phyloP scores from a whole-genome alignment of 2,797 vertebrate genomes.

The Neoniphon sammara region DNA sequence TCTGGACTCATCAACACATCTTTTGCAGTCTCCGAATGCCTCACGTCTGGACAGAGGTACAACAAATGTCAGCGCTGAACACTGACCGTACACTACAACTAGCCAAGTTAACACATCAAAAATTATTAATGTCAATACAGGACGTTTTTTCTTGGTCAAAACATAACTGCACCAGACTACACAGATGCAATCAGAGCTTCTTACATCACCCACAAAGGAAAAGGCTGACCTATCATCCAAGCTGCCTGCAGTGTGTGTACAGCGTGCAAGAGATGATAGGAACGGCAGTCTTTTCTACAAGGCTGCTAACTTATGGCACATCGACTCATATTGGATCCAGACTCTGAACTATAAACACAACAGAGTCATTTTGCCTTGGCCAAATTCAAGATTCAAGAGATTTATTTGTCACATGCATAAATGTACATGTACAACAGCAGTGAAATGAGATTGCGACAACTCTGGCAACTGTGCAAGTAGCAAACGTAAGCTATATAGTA shows the following conservation, averaged over 20 bases:
- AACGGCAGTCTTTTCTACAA: not conserved
- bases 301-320: not conserved
- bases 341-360: not conserved
- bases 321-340: not conserved
- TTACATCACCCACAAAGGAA: not conserved
- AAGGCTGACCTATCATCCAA: not conserved
- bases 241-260: not conserved
- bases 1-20: slow-evolving; percentile 80
- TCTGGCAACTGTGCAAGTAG: too few species aligned
- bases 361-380: not conserved
- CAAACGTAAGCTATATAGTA: too few species aligned
- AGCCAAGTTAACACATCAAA: too few species aligned
- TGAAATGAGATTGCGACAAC: too few species aligned
- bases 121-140: too few species aligned
- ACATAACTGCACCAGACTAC: too few species aligned
- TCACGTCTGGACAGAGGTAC: slow-evolving; percentile 69
- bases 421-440: too few species aligned
- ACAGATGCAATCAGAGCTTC: not conserved
- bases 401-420: too few species aligned
- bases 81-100: too few species aligned
- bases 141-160: too few species aligned
- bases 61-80: not conserved
- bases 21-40: slow-evolving; percentile 27
- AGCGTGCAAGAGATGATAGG: not conserved
- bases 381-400: too few species aligned